Base-by-base conservation (phyloP, 2,888 invertebrate genomes). In the Cryptus viduatorius region DNA sequence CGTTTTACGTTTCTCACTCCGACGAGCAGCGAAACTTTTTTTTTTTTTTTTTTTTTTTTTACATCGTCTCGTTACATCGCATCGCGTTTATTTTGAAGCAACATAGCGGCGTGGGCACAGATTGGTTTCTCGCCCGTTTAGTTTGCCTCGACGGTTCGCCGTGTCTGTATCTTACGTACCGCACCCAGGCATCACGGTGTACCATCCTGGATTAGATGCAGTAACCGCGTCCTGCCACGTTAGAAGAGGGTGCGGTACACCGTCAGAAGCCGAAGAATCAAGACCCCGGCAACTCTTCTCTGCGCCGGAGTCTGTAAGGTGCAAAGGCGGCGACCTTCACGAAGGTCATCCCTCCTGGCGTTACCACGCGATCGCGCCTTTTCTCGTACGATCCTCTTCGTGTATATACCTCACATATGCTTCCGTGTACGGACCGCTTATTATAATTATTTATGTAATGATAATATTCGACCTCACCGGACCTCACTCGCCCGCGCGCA, bases 301-400 rank as follows among this genome's bases (percentile, higher is more conserved):
- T 46, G 46, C 46, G 37, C 61, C 24, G 64, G 67, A 44, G 48
- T 42, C 69, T 77, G 69, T 31, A 85, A 82, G 85, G 90, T 88
- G 89, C 89, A 90, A 89, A 89, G 91, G 89, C 88, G 84, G 86
- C 89, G 91, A 92, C 92, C 91, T 92, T 90, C 90, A 79, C 37
- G 90, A 89, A 91, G 92, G 91, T 90, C 89, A 89, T 89, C 86
- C 87, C 88, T 90, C 88, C 83, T 86, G 87, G 85, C 78, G 68
- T 83, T 86, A 87, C 78, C 82, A 84, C 79, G 82, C 82, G 75
- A 84, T 82, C 48, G 69, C 42, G 24, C 61, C 59, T 50, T 42
- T 48, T 48, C 42, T 53, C 29, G 48, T 61, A 61, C 64, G 14
- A 59, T 46, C 48, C 79, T 42, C 50, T 50, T 67, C 46, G 46